Evolutionary conservation across 53 echinoderm and acorn worm species (phyloP).

Genomic region (Stichopus horrens): DNA sequence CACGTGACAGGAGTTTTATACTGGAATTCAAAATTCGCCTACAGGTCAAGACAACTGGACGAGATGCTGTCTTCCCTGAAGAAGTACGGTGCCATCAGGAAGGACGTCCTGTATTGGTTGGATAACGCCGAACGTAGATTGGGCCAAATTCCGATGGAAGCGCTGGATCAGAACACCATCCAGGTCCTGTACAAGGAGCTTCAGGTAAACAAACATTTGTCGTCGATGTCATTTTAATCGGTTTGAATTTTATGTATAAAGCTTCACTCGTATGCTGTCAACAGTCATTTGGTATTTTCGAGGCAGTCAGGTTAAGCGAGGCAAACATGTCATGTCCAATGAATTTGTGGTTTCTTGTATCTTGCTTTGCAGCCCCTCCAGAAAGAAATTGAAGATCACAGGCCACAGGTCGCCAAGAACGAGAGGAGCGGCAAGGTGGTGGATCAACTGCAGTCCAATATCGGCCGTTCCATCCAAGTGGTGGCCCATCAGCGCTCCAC

Average conservation of each 20-base stretch:
- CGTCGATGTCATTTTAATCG: neutral
- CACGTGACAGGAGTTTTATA: too few species aligned
- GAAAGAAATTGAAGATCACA: conserved; percentile 87
- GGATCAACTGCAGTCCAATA: conserved; percentile 71
- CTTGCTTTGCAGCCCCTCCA: conserved; percentile 72
- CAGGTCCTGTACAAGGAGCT: conserved; percentile 88
- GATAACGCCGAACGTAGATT: conserved; percentile 79
- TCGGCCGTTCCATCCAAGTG: conserved; percentile 76
- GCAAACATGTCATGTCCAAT: too few species aligned
- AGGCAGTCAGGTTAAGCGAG: too few species aligned
- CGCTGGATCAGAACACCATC: conserved; percentile 83
- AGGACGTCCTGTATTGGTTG: conserved; percentile 90
- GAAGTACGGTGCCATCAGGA: conserved; percentile 76
- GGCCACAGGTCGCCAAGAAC: conserved; percentile 74
- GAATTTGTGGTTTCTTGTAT: too few species aligned
- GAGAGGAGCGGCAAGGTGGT: conserved; percentile 70
- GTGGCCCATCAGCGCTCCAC: conserved; percentile 83
- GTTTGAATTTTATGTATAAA: neutral
- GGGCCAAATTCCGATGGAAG: conserved; percentile 76
- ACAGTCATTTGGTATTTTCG: too few species aligned
- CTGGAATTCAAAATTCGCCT: neutral
- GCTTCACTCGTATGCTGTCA: too few species aligned
- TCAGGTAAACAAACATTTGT: conserved; percentile 57
- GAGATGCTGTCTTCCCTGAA: conserved; percentile 69
- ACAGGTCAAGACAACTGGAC: conserved; percentile 71